A percentile compares a stretch with the other conserved stretches of the same genome.
Evolutionary conservation across 2,113 vertebrate species (phyloP).

Genomic region (Stictonetta naevosa): DNA sequence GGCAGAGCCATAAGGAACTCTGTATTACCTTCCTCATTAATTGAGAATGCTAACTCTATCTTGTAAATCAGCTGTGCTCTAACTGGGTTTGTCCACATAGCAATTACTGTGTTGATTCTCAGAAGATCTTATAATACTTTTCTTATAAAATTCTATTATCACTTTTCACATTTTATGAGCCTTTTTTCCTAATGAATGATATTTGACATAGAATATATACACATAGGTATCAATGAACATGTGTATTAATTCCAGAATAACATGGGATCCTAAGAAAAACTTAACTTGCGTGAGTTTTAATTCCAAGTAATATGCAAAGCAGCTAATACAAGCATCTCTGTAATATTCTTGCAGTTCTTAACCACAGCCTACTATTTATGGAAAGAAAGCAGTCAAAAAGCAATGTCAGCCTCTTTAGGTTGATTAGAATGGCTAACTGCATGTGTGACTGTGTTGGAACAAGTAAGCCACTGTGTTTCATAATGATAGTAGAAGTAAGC

Average conservation of each 20-base stretch:
- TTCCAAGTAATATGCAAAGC: background rate
- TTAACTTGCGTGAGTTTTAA: background rate
- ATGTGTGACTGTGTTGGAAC: background rate
- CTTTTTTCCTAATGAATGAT: background rate
- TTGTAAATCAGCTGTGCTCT: background rate
- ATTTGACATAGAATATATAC: background rate
- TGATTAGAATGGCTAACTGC: background rate
- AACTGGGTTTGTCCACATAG: background rate
- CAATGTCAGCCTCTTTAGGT: background rate
- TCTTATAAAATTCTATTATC: background rate
- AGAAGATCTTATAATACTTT: background rate
- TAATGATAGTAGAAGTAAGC: background rate
- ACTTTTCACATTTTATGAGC: background rate
- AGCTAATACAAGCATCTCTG: background rate
- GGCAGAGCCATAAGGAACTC: background rate
- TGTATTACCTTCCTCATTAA: background rate
- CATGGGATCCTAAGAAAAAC: background rate
- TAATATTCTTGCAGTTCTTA: constrained; percentile 56
- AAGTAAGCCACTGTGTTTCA: constrained; percentile 24
- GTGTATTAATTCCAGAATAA: background rate
- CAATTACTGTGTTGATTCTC: background rate
- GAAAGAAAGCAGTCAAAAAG: constrained; percentile 52
- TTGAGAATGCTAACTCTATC: background rate
- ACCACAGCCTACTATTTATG: constrained; percentile 58
- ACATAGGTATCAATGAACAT: background rate